phyloP scores from a whole-genome alignment of 2,888 invertebrate genomes.

The Chloroclystis v-ata region DNA sequence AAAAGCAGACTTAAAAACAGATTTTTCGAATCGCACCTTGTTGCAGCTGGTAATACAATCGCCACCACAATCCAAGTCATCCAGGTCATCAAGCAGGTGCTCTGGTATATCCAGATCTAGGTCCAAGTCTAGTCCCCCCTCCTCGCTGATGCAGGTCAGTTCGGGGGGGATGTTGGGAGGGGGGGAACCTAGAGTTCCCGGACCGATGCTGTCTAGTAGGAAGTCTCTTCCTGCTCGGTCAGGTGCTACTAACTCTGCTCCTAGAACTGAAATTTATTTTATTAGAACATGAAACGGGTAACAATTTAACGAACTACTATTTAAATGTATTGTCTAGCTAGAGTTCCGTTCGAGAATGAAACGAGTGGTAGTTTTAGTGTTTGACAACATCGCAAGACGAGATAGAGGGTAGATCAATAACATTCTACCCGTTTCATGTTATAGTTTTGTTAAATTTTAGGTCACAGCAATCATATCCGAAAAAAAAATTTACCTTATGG shows the following conservation, averaged over 20 bases:
- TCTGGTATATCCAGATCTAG: slow-evolving; percentile 81
- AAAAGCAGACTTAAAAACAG: too few species aligned
- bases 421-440: too few species aligned
- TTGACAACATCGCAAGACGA: too few species aligned
- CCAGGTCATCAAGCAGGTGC: slow-evolving; percentile 86
- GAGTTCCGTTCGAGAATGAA: too few species aligned
- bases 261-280: slow-evolving; percentile 49
- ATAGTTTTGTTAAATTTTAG: too few species aligned
- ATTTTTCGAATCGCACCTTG: slow-evolving; percentile 28
- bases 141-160: slow-evolving; percentile 90
- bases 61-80: slow-evolving; percentile 87
- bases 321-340: too few species aligned
- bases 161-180: slow-evolving; percentile 80
- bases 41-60: slow-evolving; percentile 92
- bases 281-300: too few species aligned
- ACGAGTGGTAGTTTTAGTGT: too few species aligned
- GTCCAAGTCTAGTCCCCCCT: slow-evolving; percentile 90
- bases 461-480: too few species aligned
- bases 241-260: slow-evolving; percentile 68
- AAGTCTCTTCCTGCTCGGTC: slow-evolving; percentile 65
- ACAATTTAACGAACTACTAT: too few species aligned
- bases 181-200: slow-evolving; percentile 66
- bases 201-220: slow-evolving; percentile 62
- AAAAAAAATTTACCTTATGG: too few species aligned
- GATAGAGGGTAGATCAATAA: too few species aligned